Evolutionary conservation across 2,113 vertebrate genomes (phyloP).

Genomic region (Sceloporus undulatus): DNA sequence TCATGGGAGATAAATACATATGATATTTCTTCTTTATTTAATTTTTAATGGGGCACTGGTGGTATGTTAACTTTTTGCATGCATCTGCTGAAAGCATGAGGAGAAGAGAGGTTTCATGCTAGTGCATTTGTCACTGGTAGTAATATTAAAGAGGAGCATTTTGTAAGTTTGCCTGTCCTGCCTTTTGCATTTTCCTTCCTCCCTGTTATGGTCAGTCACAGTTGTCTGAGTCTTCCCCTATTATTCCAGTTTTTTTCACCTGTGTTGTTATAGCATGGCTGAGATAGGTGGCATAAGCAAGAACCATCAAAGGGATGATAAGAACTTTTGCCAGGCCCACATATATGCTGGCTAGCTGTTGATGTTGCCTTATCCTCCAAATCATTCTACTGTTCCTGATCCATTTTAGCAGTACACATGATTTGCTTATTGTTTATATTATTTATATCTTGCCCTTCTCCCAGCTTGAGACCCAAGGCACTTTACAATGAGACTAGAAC

Average conservation of each 20-base stretch:
- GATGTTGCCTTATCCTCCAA: background rate
- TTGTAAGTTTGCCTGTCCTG: background rate
- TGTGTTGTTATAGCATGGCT: background rate
- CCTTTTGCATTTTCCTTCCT: background rate
- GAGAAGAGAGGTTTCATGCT: background rate
- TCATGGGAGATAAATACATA: fast-evolving
- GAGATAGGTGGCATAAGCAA: background rate
- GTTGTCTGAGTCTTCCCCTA: background rate
- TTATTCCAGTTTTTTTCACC: background rate
- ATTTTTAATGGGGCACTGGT: background rate
- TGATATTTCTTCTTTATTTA: background rate
- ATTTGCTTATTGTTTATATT: too few species aligned
- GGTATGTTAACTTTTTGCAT: background rate
- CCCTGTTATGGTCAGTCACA: background rate
- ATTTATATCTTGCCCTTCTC: too few species aligned
- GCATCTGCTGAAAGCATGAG: background rate
- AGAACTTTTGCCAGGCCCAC: background rate
- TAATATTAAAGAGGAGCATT: background rate
- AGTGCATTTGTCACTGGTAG: background rate
- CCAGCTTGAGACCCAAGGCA: too few species aligned
- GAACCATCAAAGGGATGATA: too few species aligned
- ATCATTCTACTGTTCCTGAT: too few species aligned
- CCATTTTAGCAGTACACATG: too few species aligned
- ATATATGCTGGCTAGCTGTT: background rate
- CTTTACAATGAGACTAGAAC: too few species aligned